Percentiles rank a stretch among this genome's conserved stretches.
These are phyloP conservation scores for Drosophila robusta DNA, from an alignment of 2,888 invertebrate species.

Conservation along the genomic window DNA sequence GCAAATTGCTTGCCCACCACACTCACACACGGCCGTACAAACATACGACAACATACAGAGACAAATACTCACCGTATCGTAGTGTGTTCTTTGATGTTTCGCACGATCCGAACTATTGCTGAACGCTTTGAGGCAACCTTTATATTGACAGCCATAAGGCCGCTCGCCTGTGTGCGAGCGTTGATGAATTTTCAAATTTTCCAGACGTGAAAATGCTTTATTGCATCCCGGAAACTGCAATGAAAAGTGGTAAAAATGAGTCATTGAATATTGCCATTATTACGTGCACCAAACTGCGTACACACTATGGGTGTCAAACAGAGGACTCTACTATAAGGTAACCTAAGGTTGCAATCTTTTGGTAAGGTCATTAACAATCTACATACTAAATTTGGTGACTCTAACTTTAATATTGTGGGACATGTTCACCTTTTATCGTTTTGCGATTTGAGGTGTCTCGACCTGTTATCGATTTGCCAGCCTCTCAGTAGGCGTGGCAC, in stretches of 20 bases:
- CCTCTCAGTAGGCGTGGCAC: no score
- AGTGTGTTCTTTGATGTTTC: slow-evolving; percentile 99
- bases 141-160: slow-evolving; percentile 97
- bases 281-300: slow-evolving; percentile 30
- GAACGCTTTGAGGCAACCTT: slow-evolving; percentile 97
- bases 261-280: slow-evolving; percentile 56
- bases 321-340: neutral
- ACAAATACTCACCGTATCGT: slow-evolving; percentile 93
- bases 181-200: slow-evolving; percentile 99
- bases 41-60: slow-evolving; percentile 2
- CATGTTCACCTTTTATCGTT: no score
- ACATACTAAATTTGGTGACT: no score
- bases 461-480: no score
- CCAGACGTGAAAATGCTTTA: slow-evolving; percentile 98
- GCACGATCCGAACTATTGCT: slow-evolving; percentile 99
- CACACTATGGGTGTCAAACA: slow-evolving; percentile 36
- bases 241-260: slow-evolving; percentile 56
- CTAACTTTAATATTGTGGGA: no score
- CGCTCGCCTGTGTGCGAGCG: slow-evolving; percentile 98
- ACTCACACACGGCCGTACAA: slow-evolving; percentile 12
- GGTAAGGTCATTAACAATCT: no score
- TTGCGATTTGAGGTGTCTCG: no score
- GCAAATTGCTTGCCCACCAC: slow-evolving; percentile 62
- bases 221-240: slow-evolving; percentile 96
- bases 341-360: no score